Conservation (phyloP, 2,888 invertebrate species). For the Ernsta delagoae region DNA sequence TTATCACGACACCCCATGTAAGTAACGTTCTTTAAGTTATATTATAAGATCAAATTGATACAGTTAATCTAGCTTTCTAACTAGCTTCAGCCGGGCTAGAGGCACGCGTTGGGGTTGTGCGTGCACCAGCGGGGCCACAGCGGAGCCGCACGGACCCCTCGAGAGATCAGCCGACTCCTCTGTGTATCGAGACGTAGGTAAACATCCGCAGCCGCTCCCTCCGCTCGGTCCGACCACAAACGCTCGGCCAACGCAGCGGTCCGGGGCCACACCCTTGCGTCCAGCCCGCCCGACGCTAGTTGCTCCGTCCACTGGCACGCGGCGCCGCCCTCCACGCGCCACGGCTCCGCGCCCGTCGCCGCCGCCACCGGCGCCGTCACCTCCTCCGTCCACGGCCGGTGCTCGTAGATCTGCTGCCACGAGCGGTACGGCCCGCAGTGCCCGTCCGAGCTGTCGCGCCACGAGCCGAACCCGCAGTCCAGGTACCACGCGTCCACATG, state of each 20-base stretch:
- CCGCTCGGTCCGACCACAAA: conserved; percentile 88
- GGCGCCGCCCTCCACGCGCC: conserved; percentile 88
- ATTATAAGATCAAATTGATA: neutral
- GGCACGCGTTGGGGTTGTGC: conserved; percentile 90
- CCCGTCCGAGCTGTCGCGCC: conserved; percentile 93
- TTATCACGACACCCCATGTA: neutral
- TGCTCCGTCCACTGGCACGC: conserved; percentile 95
- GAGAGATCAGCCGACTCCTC: conserved; percentile 85
- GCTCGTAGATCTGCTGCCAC: conserved; percentile 95
- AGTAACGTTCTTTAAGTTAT: conserved; percentile 11
- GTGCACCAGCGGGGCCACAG: conserved; percentile 92
- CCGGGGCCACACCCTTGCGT: conserved; percentile 93
- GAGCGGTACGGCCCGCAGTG: conserved; percentile 95
- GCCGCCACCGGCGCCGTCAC: conserved; percentile 68
- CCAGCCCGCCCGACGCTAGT: conserved; percentile 89
- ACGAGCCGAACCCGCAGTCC: conserved; percentile 94
- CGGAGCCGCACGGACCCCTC: conserved; percentile 88
- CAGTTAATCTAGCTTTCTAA: neutral
- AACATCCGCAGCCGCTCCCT: conserved; percentile 83
- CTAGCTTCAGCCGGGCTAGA: conserved; percentile 58
- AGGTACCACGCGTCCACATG: conserved; percentile 96
- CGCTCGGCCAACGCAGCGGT: conserved; percentile 93
- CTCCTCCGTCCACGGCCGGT: conserved; percentile 89
- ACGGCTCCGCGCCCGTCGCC: conserved; percentile 66
- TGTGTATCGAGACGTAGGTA: conserved; percentile 89